Evolutionary conservation across 2,888 invertebrate species (phyloP).

Genomic region (Caprella mutica): DNA sequence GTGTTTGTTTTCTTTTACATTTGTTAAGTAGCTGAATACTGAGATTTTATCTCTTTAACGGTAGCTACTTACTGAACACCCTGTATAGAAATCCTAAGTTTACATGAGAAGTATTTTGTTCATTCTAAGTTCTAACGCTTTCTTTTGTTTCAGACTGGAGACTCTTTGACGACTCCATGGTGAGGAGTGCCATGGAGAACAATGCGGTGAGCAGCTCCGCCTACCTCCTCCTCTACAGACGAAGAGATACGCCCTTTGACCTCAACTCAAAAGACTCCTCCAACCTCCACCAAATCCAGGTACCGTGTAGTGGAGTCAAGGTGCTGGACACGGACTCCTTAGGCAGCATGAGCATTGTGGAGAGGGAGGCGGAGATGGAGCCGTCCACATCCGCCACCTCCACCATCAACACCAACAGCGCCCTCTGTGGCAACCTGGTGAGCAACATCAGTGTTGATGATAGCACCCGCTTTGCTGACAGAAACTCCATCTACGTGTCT

Average conservation of each 20-base stretch:
- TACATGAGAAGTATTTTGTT: too few species aligned
- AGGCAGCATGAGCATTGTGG: not conserved
- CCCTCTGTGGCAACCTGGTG: conserved; percentile 6
- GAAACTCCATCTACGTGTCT: too few species aligned
- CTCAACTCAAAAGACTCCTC: conserved; percentile 7
- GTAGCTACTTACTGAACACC: too few species aligned
- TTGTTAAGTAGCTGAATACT: too few species aligned
- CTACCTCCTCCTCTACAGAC: conserved; percentile 41
- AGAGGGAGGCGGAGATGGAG: not conserved
- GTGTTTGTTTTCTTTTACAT: too few species aligned
- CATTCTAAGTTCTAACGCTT: too few species aligned
- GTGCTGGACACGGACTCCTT: not conserved
- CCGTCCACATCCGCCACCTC: not conserved
- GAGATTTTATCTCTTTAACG: too few species aligned
- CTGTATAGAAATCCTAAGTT: too few species aligned
- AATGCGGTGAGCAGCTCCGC: conserved; percentile 38
- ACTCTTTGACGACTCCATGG: conserved; percentile 40
- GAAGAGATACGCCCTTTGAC: conserved; percentile 31
- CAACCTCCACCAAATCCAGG: conserved; percentile 1
- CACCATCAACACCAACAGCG: conserved; percentile 6
- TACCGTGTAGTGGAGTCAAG: not conserved
- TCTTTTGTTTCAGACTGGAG: conserved; percentile 38
- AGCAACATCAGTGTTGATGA: conserved; percentile 2
- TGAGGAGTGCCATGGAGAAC: conserved; percentile 36
- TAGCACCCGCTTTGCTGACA: not conserved